Percentiles rank a stretch among this genome's conserved stretches.
Evolutionary conservation across 2,113 vertebrate genomes (phyloP).

Genomic region (Eupsittula cactorum): DNA sequence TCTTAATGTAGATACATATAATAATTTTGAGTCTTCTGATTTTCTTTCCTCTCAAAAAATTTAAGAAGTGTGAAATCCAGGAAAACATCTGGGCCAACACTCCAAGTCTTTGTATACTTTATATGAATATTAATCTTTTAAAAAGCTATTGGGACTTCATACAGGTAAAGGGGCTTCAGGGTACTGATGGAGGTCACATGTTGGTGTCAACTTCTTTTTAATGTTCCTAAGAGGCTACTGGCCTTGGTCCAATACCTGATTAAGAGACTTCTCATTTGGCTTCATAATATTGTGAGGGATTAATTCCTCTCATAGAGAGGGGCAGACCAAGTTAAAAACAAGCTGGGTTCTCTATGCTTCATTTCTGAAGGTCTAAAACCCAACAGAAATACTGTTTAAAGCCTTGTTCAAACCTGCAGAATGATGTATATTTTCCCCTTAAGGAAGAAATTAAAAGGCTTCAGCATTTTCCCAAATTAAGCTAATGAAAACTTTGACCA

Average conservation of each 20-base stretch:
- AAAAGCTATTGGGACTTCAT: background rate
- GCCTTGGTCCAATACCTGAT: background rate
- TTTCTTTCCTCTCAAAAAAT: background rate
- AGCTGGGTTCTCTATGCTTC: background rate
- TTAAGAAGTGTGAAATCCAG: background rate
- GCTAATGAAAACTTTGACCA: background rate
- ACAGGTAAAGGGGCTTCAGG: background rate
- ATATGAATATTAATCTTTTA: background rate
- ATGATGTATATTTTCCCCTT: background rate
- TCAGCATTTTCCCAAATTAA: background rate
- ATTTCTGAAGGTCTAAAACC: background rate
- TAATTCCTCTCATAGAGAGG: background rate
- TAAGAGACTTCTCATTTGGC: background rate
- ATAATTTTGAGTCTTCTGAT: background rate
- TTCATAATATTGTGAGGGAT: background rate
- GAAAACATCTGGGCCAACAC: background rate
- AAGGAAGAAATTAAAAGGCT: background rate
- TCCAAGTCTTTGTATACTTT: background rate
- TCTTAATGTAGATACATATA: background rate
- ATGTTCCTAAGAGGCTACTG: background rate
- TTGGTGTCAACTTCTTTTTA: background rate
- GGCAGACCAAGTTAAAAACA: background rate
- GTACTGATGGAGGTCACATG: background rate
- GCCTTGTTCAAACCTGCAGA: background rate
- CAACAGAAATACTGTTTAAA: background rate